Evolutionary conservation across 2,113 vertebrate genomes (phyloP), one percentile per base, ranked within the genome.

Genomic region (Percopsis transmontana): DNA sequence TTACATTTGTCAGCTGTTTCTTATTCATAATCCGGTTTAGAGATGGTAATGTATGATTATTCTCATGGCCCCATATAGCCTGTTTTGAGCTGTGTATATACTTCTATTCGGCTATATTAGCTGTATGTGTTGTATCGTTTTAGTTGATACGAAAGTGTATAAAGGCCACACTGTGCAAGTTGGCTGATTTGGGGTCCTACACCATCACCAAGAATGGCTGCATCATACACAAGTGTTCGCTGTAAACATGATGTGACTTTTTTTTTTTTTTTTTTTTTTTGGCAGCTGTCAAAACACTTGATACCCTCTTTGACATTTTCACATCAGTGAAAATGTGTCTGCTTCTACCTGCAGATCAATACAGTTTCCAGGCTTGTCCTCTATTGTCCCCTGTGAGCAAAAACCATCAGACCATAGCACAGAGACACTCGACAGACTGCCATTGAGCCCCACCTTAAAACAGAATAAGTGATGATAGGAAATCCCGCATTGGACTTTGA

Each of bases 281-380:
- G 66, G 76, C 69, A 84, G 87, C 80, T 75, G 79, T 78, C 68
- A 71, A 47, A 75, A 48, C 60, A 73, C 39, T 41, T 38, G 27
- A 38, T n/a, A 58, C 52, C 62, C 42, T 58, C 65, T 75, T 63
- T 79, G 82, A 72, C 71, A 41, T 41, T 20, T 72, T 79, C 68
- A 66, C 21, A 85, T 86, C 75, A 74, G 60, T 66, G 70, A 71
- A 76, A 74, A 77, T 70, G 76, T 65, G 61, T 40, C 55, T 57
- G 23, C 71, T 77, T 71, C 74, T 70, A 27, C 56, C 58, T 42
- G 2, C 60, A 68, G 61, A 61, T 80, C 67, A 76, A 67, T 71
- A 73, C 41, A 57, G 41, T 68, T 79, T 70, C 60, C 33, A 63
- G 67, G 51, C 68, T 51, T 75, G 69, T 79, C 70, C 62, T 76